phyloP scores from a whole-genome alignment of 2,888 invertebrate genomes.

The Oscheius sp. region DNA sequence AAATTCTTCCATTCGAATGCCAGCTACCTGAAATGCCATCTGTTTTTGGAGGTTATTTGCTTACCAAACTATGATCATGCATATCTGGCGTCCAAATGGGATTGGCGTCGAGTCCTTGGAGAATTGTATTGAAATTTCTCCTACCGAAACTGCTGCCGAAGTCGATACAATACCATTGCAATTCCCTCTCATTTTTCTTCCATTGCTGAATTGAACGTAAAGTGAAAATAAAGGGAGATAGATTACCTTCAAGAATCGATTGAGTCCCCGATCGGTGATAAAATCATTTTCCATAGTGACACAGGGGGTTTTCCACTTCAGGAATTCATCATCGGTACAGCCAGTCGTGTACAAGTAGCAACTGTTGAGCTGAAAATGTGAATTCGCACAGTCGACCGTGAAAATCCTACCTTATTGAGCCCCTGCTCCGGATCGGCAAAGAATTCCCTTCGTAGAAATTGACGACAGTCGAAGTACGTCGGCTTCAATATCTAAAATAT shows the following conservation, averaged over 20 bases:
- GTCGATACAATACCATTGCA: neutral
- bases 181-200: conserved; percentile 18
- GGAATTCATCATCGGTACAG: neutral
- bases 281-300: neutral
- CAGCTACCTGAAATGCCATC: conserved; percentile 3
- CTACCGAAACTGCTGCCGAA: neutral
- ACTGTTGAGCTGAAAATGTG: neutral
- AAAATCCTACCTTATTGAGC: too few relatives aligned
- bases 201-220: neutral
- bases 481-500: neutral
- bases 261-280: neutral
- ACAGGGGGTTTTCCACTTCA: neutral
- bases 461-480: conserved; percentile 1
- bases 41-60: neutral
- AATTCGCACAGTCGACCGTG: too few relatives aligned
- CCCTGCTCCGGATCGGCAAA: neutral
- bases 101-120: conserved; percentile 6
- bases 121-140: neutral
- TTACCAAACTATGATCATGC: conserved; percentile 11
- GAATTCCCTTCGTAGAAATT: conserved; percentile 17
- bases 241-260: neutral
- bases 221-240: neutral
- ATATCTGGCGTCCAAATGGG: neutral
- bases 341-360: neutral
- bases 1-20: neutral